phyloP scores from a whole-genome alignment of 2,113 vertebrate genomes.

The Chroicocephalus ridibundus region DNA sequence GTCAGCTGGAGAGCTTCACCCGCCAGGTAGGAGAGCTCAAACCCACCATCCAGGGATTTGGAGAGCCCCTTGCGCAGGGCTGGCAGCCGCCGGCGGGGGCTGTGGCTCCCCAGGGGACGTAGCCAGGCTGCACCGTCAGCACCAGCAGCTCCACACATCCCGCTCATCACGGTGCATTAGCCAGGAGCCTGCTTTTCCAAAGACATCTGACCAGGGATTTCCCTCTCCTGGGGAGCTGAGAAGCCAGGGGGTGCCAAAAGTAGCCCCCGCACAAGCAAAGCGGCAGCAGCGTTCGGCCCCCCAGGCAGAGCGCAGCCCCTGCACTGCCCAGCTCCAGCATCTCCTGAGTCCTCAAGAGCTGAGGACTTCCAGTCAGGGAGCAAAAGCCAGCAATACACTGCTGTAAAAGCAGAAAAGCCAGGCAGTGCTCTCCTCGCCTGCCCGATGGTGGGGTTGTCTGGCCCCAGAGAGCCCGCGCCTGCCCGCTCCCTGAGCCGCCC shows the following conservation, averaged over 20 bases:
- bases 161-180: rapidly evolving
- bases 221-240: neutral
- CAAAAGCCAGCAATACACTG: neutral
- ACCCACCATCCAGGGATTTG: rapidly evolving
- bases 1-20: neutral
- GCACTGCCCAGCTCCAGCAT: neutral
- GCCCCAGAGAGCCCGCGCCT: neutral
- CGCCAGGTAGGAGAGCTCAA: constrained; percentile 16
- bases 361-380: neutral
- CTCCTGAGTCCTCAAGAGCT: neutral
- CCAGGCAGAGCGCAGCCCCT: neutral
- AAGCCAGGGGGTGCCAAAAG: neutral
- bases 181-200: neutral
- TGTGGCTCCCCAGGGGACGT: neutral
- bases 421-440: neutral
- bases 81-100: rapidly evolving
- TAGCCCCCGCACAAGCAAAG: neutral
- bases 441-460: neutral
- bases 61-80: neutral
- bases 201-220: neutral
- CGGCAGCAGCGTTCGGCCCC: neutral
- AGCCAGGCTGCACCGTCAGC: neutral
- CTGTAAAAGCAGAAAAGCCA: neutral
- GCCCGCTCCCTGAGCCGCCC: rapidly evolving
- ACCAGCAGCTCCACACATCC: neutral